Conservation (phyloP, 2,113 vertebrate species). For the Pagrus major region DNA sequence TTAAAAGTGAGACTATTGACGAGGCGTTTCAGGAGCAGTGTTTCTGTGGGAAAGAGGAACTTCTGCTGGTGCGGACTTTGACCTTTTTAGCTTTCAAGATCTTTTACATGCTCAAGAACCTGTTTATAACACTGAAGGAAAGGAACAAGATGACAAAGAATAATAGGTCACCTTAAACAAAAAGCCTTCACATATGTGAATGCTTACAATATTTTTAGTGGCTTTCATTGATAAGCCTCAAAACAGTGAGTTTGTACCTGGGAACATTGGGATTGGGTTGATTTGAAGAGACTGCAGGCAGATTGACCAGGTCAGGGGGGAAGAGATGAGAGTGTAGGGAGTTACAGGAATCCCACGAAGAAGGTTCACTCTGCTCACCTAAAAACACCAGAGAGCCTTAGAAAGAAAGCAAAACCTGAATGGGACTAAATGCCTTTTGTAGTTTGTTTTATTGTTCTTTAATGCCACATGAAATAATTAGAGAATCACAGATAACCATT, state of each 20-base stretch:
- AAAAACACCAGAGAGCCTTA: slow-evolving; percentile 40
- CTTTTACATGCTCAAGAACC: too few relatives aligned
- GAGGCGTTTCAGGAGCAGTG: too few relatives aligned
- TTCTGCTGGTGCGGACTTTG: too few relatives aligned
- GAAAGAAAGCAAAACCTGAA: neutral
- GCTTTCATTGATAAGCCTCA: neutral
- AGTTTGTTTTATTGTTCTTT: neutral
- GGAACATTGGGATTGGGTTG: slow-evolving; percentile 6
- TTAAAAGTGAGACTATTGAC: too few relatives aligned
- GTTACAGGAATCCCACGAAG: slow-evolving; percentile 76
- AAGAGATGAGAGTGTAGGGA: slow-evolving; percentile 79
- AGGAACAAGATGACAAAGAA: too few relatives aligned
- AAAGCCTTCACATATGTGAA: neutral
- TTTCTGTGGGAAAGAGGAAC: too few relatives aligned
- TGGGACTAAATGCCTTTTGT: neutral
- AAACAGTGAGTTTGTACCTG: slow-evolving; percentile 55
- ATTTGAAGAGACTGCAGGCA: slow-evolving; percentile 43
- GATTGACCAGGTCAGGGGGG: slow-evolving; percentile 77
- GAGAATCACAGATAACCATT: neutral
- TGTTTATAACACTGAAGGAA: too few relatives aligned
- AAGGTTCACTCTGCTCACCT: slow-evolving; percentile 73
- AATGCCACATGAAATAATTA: neutral
- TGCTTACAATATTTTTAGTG: neutral
- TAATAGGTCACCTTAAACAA: too few relatives aligned
- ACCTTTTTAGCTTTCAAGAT: too few relatives aligned